These are phyloP conservation scores for Parapristionchus giblindavisi DNA, from an alignment of 2,888 invertebrate genomes.

Conservation along the genomic window DNA sequence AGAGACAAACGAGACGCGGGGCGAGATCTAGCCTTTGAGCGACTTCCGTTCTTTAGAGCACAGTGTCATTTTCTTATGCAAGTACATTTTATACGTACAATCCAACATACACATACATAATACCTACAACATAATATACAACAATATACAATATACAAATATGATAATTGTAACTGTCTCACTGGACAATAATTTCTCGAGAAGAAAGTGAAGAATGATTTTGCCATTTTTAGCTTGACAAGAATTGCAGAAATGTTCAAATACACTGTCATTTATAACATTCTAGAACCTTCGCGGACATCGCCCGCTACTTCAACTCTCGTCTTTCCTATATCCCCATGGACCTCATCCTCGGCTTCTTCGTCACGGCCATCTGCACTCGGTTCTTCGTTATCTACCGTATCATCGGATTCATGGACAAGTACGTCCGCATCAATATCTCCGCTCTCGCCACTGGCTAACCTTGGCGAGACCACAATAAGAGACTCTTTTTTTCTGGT, in stretches of 20 bases:
- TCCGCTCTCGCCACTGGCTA: not conserved
- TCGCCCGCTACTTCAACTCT: slow-evolving; percentile 48
- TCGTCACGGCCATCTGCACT: slow-evolving; percentile 58
- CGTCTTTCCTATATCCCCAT: slow-evolving; percentile 52
- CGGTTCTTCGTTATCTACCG: slow-evolving; percentile 55
- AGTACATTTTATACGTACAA: too few species aligned
- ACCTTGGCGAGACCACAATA: not conserved
- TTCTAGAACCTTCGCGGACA: slow-evolving; percentile 45
- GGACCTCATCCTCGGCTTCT: slow-evolving; percentile 60
- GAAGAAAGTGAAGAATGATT: not conserved
- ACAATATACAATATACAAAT: too few species aligned
- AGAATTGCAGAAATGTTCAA: not conserved
- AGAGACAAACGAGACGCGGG: too few species aligned
- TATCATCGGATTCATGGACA: slow-evolving; percentile 60
- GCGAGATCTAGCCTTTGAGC: too few species aligned
- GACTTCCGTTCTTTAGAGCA: too few species aligned
- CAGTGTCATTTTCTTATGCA: too few species aligned
- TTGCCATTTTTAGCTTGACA: too few species aligned
- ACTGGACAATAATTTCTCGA: not conserved
- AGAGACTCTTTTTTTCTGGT: not conserved
- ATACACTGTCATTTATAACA: not conserved
- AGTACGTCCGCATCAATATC: slow-evolving; percentile 43
- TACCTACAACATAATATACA: too few species aligned
- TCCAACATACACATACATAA: too few species aligned
- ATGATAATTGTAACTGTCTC: not conserved